Conservation (phyloP, 2,888 invertebrate species). For the Galerucella nymphaeae region DNA sequence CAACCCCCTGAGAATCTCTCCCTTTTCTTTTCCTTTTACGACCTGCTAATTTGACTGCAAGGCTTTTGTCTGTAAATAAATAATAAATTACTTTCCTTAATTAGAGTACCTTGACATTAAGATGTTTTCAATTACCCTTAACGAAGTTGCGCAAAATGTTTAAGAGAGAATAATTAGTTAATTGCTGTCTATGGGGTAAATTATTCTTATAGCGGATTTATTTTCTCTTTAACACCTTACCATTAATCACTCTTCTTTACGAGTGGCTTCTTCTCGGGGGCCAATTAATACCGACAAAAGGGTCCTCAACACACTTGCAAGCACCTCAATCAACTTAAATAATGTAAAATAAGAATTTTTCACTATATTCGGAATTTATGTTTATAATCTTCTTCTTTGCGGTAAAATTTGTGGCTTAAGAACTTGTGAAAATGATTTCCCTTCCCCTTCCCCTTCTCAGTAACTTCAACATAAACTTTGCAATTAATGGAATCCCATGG, state of each 20-base stretch:
- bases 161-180: constrained; percentile 59
- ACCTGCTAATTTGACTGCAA: constrained; percentile 22
- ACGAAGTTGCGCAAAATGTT: constrained; percentile 54
- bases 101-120: constrained; percentile 55
- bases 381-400: too few relatives aligned
- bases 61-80: constrained; percentile 47
- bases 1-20: constrained; percentile 11
- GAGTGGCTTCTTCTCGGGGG: constrained; percentile 18
- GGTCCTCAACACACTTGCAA: neutral
- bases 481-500: too few relatives aligned
- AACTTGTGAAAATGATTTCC: too few relatives aligned
- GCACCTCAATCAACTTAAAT: neutral
- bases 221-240: constrained; percentile 22
- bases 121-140: constrained; percentile 54
- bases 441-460: too few relatives aligned
- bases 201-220: constrained; percentile 40
- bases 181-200: constrained; percentile 52
- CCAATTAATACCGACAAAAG: constrained; percentile 18
- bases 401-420: too few relatives aligned
- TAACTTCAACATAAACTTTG: too few relatives aligned
- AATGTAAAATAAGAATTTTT: too few relatives aligned
- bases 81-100: constrained; percentile 59
- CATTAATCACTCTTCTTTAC: constrained; percentile 31
- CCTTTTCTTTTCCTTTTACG: constrained; percentile 17
- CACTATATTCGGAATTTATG: too few relatives aligned